Conservation (phyloP, 2,113 vertebrate species). For the Toxostoma redivivum region DNA sequence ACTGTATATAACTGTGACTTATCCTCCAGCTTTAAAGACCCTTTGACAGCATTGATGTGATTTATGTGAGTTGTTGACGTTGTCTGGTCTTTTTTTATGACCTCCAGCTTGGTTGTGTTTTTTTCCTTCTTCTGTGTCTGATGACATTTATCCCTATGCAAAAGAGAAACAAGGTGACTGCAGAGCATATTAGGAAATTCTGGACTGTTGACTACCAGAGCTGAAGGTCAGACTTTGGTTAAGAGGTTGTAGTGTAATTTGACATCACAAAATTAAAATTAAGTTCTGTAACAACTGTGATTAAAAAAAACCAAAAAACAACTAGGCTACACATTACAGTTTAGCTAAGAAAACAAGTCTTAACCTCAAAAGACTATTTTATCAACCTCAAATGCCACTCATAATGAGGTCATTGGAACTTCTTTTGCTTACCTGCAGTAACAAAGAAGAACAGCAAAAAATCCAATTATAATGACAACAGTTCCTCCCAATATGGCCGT, state of each 20-base stretch:
- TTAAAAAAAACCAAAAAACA: neutral
- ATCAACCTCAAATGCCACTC: neutral
- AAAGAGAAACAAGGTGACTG: neutral
- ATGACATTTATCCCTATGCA: slow-evolving; percentile 73
- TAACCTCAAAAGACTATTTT: neutral
- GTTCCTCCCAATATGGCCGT: slow-evolving; percentile 89
- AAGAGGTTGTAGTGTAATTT: neutral
- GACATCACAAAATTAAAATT: neutral
- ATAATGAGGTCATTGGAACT: neutral
- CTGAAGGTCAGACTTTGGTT: neutral
- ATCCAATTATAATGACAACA: slow-evolving; percentile 82
- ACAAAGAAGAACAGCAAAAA: slow-evolving; percentile 87
- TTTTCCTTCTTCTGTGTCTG: slow-evolving; percentile 74
- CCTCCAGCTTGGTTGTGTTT: slow-evolving; percentile 80
- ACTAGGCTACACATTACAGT: neutral
- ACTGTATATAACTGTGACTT: slow-evolving; percentile 72
- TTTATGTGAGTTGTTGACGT: slow-evolving; percentile 92
- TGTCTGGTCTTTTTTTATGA: slow-evolving; percentile 91
- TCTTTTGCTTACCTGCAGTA: slow-evolving; percentile 86
- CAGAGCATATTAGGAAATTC: neutral
- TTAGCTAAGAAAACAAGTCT: neutral
- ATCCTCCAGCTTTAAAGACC: slow-evolving; percentile 71
- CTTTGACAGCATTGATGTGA: slow-evolving; percentile 65
- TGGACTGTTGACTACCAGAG: neutral
- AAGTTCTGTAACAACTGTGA: neutral